phyloP scores from a whole-genome alignment of 2,797 vertebrate species.

The Zalophus californianus region DNA sequence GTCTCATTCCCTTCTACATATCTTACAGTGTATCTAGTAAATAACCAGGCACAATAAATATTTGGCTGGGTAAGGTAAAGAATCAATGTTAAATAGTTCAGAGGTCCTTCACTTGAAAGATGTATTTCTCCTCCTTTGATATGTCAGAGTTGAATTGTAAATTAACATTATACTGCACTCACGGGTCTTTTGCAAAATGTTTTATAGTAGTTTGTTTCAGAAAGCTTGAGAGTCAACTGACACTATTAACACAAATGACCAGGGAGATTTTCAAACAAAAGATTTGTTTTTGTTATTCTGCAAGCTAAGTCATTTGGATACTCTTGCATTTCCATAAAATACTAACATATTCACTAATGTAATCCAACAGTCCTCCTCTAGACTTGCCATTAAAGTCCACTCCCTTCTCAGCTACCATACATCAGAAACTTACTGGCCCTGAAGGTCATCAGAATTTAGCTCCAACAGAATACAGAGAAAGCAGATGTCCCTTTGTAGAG shows the following conservation, averaged over 20 bases:
- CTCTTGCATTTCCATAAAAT: conserved; percentile 78
- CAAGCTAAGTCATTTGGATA: conserved; percentile 70
- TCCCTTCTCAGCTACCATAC: conserved; percentile 70
- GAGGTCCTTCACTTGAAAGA: conserved; percentile 23
- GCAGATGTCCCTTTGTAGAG: conserved; percentile 59
- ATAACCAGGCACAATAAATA: background rate
- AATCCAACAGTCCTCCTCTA: conserved; percentile 65
- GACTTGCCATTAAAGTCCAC: conserved; percentile 77
- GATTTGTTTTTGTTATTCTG: conserved; percentile 70
- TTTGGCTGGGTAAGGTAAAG: background rate
- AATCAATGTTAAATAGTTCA: background rate
- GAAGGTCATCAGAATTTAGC: conserved; percentile 79
- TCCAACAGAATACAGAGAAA: conserved; percentile 47
- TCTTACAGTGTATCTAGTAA: background rate
- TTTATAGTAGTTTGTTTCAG: conserved; percentile 62
- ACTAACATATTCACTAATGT: conserved; percentile 77
- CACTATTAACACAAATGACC: conserved; percentile 69
- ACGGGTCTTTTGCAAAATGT: conserved; percentile 21
- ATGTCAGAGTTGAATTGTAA: conserved; percentile 51
- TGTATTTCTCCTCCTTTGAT: conserved; percentile 11
- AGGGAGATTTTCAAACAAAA: conserved; percentile 70
- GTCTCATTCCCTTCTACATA: background rate
- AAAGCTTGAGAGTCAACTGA: conserved; percentile 44
- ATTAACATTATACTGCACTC: conserved; percentile 25
- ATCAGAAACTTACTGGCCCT: conserved; percentile 78